phyloP scores from a whole-genome alignment of 2,113 vertebrate species.

The Tetrax tetrax region DNA sequence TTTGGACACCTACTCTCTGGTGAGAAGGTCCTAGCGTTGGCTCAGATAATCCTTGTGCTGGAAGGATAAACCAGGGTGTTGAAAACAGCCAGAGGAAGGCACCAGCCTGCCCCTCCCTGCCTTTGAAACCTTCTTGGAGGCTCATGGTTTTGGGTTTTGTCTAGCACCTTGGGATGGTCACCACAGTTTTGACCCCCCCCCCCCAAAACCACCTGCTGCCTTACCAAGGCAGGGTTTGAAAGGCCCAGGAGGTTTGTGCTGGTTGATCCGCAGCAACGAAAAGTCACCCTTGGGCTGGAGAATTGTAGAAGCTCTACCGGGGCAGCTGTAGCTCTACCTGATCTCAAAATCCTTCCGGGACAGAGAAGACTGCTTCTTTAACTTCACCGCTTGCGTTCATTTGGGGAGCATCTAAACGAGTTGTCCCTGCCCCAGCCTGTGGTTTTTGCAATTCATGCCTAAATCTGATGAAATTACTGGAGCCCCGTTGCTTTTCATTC shows the following conservation, averaged over 20 bases:
- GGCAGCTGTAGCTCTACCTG: neutral
- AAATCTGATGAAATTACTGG: rapidly evolving
- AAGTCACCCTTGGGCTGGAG: neutral
- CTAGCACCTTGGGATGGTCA: neutral
- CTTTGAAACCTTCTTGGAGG: neutral
- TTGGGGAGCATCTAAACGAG: neutral
- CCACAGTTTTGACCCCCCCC: neutral
- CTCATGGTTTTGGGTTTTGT: neutral
- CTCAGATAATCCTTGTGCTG: neutral
- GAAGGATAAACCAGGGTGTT: neutral
- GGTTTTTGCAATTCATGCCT: neutral
- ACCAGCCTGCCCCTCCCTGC: neutral
- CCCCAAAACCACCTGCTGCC: no score
- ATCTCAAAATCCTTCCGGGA: neutral
- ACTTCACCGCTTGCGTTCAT: no score
- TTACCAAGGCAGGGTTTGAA: neutral
- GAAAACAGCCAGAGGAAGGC: neutral
- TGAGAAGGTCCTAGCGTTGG: neutral
- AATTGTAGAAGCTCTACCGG: neutral
- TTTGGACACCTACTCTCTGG: neutral
- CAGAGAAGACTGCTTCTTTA: neutral
- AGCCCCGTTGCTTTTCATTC: neutral
- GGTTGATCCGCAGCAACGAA: neutral
- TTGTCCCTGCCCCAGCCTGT: no score
- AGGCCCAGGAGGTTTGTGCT: neutral